Base-by-base conservation (phyloP, 2,113 vertebrate species). In the Lasiurus cinereus region DNA sequence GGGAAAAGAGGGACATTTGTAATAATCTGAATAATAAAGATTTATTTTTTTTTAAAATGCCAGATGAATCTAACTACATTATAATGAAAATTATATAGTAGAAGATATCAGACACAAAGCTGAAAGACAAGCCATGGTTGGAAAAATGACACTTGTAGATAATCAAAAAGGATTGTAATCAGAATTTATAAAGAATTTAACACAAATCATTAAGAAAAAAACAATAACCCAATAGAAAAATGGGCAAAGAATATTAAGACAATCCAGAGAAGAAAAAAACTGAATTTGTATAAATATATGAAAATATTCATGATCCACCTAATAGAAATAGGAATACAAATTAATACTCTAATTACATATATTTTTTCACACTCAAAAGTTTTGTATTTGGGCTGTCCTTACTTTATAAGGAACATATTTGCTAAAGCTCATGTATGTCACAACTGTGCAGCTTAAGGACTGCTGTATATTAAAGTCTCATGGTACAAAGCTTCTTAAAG, bases 81-180 rank as follows among this genome's bases (percentile, higher is more conserved):
- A 80, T 85, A 84, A 54, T 90, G 29, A 74, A 80, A 82, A 83
- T 33, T 69, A 27, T 76, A 92, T 50, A 95, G 62, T n/a, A 83
- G 48, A 88, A 83, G 18, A 86, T 10, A 77, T 85, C 52, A 77
- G n/a, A 83, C 87, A 8, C 48, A 93, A 95, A 94, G 19, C n/a
- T 77, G 8, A 70, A 85, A 85, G 50, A 62, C 19, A 67, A 27
- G 43, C 22, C 36, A 52, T n/a, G 24, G 33, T 62, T 11, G 78
- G n/a, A 74, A 59, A 36, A 90, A 70, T 88, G 70, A 67, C 22
- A 94, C 16, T 93, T 67, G 36, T 31, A 73, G 64, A 83, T 69
- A 50, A 64, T 46, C 27, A 43, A 69, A 84, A 93, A 27, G 31
- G 21, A 62, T 56, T 88, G 33, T 69, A 79, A 64, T 15, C 64